phyloP scores from a whole-genome alignment of 2,797 vertebrate species.

The Pipistrellus nathusii region DNA sequence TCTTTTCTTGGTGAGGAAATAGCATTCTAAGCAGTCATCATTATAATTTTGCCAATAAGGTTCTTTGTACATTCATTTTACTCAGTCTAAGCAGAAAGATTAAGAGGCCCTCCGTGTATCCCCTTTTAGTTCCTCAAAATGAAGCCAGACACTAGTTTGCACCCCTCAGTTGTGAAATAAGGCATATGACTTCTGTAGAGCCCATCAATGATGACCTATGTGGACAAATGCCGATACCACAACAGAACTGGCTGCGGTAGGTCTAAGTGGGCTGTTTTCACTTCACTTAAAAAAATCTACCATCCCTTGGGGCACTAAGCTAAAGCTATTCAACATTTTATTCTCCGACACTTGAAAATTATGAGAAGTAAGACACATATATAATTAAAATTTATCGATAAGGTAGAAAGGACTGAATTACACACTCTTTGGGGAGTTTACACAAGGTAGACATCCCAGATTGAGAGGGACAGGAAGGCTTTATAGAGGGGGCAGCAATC shows the following conservation, averaged over 20 bases:
- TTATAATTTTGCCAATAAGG: conserved; percentile 76
- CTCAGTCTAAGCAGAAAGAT: conserved; percentile 79
- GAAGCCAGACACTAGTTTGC: conserved; percentile 40
- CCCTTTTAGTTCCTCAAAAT: conserved; percentile 79
- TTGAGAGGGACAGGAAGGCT: not conserved
- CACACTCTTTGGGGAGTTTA: not conserved
- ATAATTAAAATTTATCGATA: not conserved
- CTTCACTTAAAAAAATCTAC: conserved; percentile 33
- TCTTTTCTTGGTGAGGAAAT: conserved; percentile 74
- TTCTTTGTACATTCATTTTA: conserved; percentile 72
- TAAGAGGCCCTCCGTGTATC: conserved; percentile 9
- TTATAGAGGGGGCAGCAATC: too few relatives aligned
- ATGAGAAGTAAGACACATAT: not conserved
- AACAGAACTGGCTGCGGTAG: not conserved
- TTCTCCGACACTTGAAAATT: not conserved
- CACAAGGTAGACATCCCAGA: not conserved
- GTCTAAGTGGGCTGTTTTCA: conserved; percentile 3
- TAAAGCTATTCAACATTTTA: not conserved
- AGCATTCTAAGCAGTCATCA: conserved; percentile 79
- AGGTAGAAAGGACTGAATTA: not conserved
- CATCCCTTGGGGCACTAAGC: not conserved
- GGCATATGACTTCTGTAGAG: conserved; percentile 66
- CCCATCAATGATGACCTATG: not conserved
- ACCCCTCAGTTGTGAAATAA: conserved; percentile 71
- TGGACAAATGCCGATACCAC: not conserved